Conservation (phyloP, 2,113 vertebrate genomes). For the Acrocephalus kingi region DNA sequence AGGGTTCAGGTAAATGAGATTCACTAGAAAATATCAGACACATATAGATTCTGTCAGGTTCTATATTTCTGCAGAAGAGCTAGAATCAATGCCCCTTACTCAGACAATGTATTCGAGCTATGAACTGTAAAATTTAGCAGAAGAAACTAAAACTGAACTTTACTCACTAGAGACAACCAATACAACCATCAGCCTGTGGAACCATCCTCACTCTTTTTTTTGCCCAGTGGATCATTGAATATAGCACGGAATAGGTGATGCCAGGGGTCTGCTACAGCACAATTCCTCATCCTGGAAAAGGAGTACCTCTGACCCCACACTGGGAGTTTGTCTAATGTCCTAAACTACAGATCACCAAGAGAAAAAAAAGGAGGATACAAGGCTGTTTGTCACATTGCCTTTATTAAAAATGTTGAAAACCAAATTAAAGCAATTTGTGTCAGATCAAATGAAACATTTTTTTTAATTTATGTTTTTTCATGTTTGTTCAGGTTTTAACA, state of each 20-base stretch:
- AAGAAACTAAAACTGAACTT: not conserved
- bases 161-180: not conserved
- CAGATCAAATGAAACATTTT: not conserved
- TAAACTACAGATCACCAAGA: not conserved
- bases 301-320: not conserved
- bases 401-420: not conserved
- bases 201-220: not conserved
- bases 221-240: not conserved
- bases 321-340: not conserved
- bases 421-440: not conserved
- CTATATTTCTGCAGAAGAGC: not conserved
- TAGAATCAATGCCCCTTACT: not conserved
- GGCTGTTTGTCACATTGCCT: not conserved
- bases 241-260: not conserved
- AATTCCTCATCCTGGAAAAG: not conserved
- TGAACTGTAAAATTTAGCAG: not conserved
- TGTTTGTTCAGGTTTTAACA: not conserved
- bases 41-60: not conserved
- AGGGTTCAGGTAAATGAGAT: not conserved
- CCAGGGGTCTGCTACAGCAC: not conserved
- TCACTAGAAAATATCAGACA: not conserved
- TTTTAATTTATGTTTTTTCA: not conserved
- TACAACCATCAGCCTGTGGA: not conserved
- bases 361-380: not conserved
- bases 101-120: not conserved